These are phyloP conservation scores for Megatriorchis doriae DNA, from an alignment of 2,113 vertebrate genomes.

Conservation along the genomic window DNA sequence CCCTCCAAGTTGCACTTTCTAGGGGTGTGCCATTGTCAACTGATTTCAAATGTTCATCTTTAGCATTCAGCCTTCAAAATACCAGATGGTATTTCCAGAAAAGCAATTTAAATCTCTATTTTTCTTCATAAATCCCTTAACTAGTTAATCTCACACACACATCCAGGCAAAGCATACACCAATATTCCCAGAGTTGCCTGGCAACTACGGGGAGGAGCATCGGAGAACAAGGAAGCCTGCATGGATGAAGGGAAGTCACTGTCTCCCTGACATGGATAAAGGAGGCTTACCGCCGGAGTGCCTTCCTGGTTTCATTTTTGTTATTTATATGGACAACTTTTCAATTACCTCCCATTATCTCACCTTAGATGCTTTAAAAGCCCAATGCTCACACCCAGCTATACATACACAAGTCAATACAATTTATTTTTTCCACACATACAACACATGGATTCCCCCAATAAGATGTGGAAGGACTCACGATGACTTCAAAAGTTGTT, in stretches of 20 bases:
- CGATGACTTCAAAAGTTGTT: neutral
- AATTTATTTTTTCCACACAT: neutral
- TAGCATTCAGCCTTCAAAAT: slow-evolving; percentile 38
- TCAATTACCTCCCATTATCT: neutral
- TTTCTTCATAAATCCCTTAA: slow-evolving; percentile 69
- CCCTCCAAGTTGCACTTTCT: neutral
- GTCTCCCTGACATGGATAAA: slow-evolving; percentile 53
- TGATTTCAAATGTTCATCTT: slow-evolving; percentile 20
- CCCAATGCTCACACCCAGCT: neutral
- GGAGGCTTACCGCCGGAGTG: slow-evolving; percentile 20
- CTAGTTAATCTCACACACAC: slow-evolving; percentile 71
- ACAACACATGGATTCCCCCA: neutral
- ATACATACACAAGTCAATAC: neutral
- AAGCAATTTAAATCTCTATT: slow-evolving; percentile 68
- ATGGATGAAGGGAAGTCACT: slow-evolving; percentile 57
- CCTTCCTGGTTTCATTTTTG: neutral
- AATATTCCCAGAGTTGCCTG: slow-evolving; percentile 77
- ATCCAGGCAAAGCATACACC: slow-evolving; percentile 46
- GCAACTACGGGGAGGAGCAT: slow-evolving; percentile 75
- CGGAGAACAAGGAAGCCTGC: slow-evolving; percentile 64
- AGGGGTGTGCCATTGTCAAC: neutral
- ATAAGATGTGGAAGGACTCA: neutral
- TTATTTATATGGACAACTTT: neutral
- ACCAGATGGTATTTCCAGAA: slow-evolving; percentile 57
- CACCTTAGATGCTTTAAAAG: neutral